Percentiles rank a stretch among this genome's conserved stretches.
Evolutionary conservation across 1,140 invertebrate species (phyloP).

Genomic region (Pygmarrhopalites habei): DNA sequence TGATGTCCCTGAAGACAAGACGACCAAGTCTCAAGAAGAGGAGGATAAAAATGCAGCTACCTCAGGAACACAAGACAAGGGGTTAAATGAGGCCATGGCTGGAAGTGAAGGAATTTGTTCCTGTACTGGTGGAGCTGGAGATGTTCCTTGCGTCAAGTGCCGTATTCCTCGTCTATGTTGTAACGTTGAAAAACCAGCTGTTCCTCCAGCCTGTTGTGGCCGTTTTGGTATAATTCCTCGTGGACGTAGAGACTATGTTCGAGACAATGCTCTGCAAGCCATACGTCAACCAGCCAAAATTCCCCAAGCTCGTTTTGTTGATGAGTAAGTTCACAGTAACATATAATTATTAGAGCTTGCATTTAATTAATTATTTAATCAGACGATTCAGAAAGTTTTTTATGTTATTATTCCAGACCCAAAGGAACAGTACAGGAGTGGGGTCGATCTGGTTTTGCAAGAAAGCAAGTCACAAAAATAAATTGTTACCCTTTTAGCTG

Average conservation of each 20-base stretch:
- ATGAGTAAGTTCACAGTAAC: too few relatives aligned
- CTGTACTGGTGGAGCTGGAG: too few relatives aligned
- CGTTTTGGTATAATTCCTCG: conserved; percentile 25
- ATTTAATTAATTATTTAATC: too few relatives aligned
- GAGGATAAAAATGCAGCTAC: not conserved
- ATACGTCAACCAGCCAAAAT: conserved; percentile 28
- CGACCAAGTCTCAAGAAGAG: not conserved
- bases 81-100: too few relatives aligned
- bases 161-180: conserved; percentile 18
- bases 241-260: conserved; percentile 30
- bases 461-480: too few relatives aligned
- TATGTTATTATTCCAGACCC: too few relatives aligned
- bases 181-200: conserved; percentile 18
- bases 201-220: conserved; percentile 14
- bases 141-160: not conserved
- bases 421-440: conserved; percentile 28
- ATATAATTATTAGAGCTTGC: too few relatives aligned
- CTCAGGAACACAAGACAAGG: too few relatives aligned
- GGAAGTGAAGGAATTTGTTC: too few relatives aligned
- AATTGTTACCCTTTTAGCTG: too few relatives aligned
- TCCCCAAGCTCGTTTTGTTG: conserved; percentile 21
- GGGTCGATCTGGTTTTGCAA: conserved; percentile 45
- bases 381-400: too few relatives aligned
- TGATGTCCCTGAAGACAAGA: not conserved
- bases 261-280: conserved; percentile 32